phyloP scores from a whole-genome alignment of 2,888 invertebrate genomes.

The Nemurella pictetii region DNA sequence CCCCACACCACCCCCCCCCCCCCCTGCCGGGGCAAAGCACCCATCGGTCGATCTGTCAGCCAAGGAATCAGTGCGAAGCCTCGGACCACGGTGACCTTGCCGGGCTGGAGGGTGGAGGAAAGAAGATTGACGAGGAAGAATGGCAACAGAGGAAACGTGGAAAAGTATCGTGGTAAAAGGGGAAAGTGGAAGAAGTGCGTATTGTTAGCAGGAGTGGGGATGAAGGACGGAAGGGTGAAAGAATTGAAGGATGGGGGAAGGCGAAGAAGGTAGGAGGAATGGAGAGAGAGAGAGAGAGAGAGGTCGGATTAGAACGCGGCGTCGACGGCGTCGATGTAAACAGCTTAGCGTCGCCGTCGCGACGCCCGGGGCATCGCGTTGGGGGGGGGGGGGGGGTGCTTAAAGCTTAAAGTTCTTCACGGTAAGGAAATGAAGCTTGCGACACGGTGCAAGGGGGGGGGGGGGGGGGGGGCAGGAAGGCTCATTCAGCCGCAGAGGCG shows the following conservation, averaged over 20 bases:
- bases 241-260: background rate
- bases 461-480: background rate
- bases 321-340: background rate
- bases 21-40: no score
- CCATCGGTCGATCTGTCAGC: no score
- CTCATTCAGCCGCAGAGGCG: no score
- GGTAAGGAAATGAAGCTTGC: background rate
- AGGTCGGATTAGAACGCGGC: background rate
- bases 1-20: background rate
- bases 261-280: background rate
- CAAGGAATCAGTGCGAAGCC: no score
- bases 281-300: background rate
- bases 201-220: no score
- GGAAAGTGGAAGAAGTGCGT: no score
- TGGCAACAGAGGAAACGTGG: no score
- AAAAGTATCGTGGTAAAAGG: no score
- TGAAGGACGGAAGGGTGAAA: no score
- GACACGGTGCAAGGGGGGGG: background rate
- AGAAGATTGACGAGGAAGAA: no score
- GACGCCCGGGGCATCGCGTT: background rate
- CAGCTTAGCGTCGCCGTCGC: background rate
- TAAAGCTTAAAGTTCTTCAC: constrained; percentile 6
- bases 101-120: no score
- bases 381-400: constrained; percentile 6
- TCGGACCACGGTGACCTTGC: no score